Base-by-base conservation (phyloP, 2,888 invertebrate genomes). In the Tipula helvola region DNA sequence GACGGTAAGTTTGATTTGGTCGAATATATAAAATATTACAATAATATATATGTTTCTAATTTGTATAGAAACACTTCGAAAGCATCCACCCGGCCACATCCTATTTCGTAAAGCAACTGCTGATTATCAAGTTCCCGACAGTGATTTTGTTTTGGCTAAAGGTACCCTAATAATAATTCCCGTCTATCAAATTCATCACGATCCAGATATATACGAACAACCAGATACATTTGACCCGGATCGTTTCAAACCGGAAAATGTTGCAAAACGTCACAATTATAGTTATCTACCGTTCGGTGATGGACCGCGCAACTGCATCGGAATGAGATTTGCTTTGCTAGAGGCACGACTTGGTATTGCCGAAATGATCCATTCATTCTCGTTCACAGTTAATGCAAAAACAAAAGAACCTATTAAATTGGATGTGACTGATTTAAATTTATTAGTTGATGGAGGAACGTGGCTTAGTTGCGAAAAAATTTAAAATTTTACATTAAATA, bases 41-140 rank as follows among this genome's bases (percentile, higher is more conserved):
- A 84, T 28, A 28, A 28, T n/a, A n/a, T n/a, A 28, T 28, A n/a
- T 13, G 10, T 13, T 84, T 13, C 5, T 39, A 16, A 52, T 52
- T 47, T 28, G 28, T 36, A 44, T 8, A 86, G 91, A 91, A 89
- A 90, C 91, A 0, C 86, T 92, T 1, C 90, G 93, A 44, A 90
- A 91, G 87, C 92, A 92, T 87, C 92, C 93, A 0, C 91, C 91
- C 1, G 89, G 91, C 8, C 90, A 91, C 3, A 88, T 91, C 8
- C 89, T 92, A 5, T 92, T 91, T 87, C 89, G 91, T 5, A 88
- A 90, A 86, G 92, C 92, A 87, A 90, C 90, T n/a, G 89, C 90
- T 87, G 89, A 89, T 12, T 92, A 90, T 42, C 5, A n/a, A 44
- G 86, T 90, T 0, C 89, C 89, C 0, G 87, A 88, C 12, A 88